Base-by-base conservation (phyloP, 2,888 invertebrate genomes). In the Creontiades dilutus region DNA sequence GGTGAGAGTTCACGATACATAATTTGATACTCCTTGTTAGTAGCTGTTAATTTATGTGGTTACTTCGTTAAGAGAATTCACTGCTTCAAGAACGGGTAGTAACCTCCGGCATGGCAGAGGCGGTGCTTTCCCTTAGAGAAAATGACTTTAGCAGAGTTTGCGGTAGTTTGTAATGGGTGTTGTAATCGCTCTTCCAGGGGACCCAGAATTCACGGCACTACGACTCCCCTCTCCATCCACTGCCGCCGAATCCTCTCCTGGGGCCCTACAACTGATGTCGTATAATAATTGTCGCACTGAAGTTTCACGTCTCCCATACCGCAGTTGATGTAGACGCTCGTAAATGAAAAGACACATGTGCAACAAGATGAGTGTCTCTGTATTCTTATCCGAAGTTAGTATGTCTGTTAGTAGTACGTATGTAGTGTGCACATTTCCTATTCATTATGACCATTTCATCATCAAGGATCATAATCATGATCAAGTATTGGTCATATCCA, bases 101-200 rank as follows among this genome's bases (percentile, higher is more conserved):
- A 27, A 68, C 68, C 68, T 68, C 68, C 68, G 68, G 19, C 78
- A 46, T 46, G 46, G 46, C 14, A 2, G 37, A 47, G 78, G 78
- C n/a, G 78, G 78, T 46, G 78, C 78, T 78, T 27, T 47, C 78
- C 78, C 46, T 46, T 46, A 78, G 7, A 47, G 46, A 46, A 78
- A 78, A 78, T 78, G 78, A 78, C 78, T 78, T 78, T 78, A 78
- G 78, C 46, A n/a, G 78, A 78, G 78, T 78, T 78, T 47, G 46
- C 47, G 78, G 78, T 47, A 78, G 78, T 78, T 78, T 47, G 78
- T 78, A 78, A 78, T 78, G 78, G 78, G 37, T 78, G 78, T 78
- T 78, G 78, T 78, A 78, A 78, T 78, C 78, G 78, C 78, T 78
- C 78, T 78, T 78, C 78, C 78, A 0, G n/a, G 78, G 28, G 78